Conservation (phyloP, 2,797 vertebrate genomes). For the Mormyrops attenuatus region DNA sequence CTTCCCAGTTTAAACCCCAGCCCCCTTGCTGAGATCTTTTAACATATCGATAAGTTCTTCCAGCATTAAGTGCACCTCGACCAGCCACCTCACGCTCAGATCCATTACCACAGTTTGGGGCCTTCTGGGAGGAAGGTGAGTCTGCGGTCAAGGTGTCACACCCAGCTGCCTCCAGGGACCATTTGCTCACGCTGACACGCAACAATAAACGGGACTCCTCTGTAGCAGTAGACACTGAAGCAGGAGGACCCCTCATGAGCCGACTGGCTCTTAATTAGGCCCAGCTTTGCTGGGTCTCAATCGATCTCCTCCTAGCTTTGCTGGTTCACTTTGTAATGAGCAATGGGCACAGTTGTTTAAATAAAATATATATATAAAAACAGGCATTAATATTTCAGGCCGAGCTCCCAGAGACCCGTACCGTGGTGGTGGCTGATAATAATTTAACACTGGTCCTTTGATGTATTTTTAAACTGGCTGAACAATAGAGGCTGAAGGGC, state of each 20-base stretch:
- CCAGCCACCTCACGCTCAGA: background rate
- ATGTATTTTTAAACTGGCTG: constrained; percentile 45
- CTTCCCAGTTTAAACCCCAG: background rate
- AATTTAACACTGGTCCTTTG: constrained; percentile 47
- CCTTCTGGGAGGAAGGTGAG: background rate
- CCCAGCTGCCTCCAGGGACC: background rate
- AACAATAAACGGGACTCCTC: background rate
- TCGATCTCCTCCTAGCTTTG: background rate
- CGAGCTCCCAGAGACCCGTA: constrained; percentile 28
- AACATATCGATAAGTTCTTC: background rate
- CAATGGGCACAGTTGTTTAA: background rate
- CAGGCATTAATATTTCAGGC: constrained; percentile 46
- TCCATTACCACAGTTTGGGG: background rate
- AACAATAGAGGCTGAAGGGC: constrained; percentile 45
- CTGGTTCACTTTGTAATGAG: background rate
- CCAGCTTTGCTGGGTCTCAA: background rate
- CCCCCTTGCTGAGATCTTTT: background rate
- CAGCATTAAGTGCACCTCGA: background rate
- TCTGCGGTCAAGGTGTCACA: background rate
- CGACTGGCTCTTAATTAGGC: background rate
- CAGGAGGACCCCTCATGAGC: background rate
- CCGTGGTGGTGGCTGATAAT: constrained; percentile 41
- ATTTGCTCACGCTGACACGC: background rate
- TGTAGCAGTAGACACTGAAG: background rate
- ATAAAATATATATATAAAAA: constrained; percentile 15